A percentile compares a stretch with the other conserved stretches of the same genome.
Evolutionary conservation across 2,888 invertebrate genomes (phyloP).

Genomic region (Drosophila cracens): DNA sequence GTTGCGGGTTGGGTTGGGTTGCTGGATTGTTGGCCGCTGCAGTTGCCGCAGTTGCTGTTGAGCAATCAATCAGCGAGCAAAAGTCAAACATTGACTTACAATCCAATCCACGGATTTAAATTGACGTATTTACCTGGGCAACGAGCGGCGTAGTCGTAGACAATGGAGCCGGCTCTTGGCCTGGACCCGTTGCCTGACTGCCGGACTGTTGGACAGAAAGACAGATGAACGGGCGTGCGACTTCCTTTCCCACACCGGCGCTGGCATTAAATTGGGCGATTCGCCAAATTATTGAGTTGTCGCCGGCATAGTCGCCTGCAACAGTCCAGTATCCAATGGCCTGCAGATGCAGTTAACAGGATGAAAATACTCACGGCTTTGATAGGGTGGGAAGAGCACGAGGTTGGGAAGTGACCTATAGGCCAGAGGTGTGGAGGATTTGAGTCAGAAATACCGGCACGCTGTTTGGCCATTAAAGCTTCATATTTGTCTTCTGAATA

Average conservation of each 20-base stretch:
- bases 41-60: slow-evolving; percentile 66
- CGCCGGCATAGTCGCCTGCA: slow-evolving; percentile 43
- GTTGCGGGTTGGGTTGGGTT: slow-evolving; percentile 13
- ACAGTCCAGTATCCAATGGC: slow-evolving; percentile 47
- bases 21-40: slow-evolving; percentile 43
- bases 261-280: slow-evolving; percentile 77
- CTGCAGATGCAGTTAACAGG: slow-evolving; percentile 49
- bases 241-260: slow-evolving; percentile 45
- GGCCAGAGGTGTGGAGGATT: slow-evolving; percentile 37
- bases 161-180: slow-evolving; percentile 48
- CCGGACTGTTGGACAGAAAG: background rate
- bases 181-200: slow-evolving; percentile 17
- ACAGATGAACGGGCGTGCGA: slow-evolving; percentile 8
- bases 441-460: slow-evolving; percentile 54
- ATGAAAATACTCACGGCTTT: slow-evolving; percentile 16
- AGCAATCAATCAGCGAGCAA: slow-evolving; percentile 84
- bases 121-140: slow-evolving; percentile 82
- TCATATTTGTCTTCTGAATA: slow-evolving; percentile 85
- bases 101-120: slow-evolving; percentile 84
- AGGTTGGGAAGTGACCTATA: slow-evolving; percentile 4
- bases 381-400: background rate
- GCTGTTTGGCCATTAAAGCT: slow-evolving; percentile 85
- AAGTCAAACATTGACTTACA: slow-evolving; percentile 84
- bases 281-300: slow-evolving; percentile 79
- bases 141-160: slow-evolving; percentile 45